A percentile compares a stretch with the other conserved stretches of the same genome.
Evolutionary conservation across 2,113 vertebrate species (phyloP).

Genomic region (Hepsetus odoe): DNA sequence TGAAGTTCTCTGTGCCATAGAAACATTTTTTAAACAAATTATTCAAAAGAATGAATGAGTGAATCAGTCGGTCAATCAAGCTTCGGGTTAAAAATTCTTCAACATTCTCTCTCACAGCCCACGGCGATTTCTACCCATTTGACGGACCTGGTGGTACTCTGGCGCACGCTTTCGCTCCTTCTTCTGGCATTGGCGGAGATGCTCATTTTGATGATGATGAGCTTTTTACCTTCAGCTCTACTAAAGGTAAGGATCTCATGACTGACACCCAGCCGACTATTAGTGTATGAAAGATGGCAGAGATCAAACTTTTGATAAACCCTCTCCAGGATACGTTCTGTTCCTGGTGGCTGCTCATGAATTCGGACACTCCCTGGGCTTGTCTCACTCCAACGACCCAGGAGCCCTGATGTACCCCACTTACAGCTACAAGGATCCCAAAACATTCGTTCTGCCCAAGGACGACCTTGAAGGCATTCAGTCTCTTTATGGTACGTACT

Average conservation of each 20-base stretch:
- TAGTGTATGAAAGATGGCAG: background rate
- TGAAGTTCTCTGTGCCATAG: too few species aligned
- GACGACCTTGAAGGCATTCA: constrained; percentile 94
- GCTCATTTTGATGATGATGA: constrained; percentile 90
- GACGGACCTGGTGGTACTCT: constrained; percentile 75
- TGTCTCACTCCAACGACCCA: constrained; percentile 84
- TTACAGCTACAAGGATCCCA: constrained; percentile 79
- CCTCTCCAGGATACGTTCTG: constrained; percentile 79
- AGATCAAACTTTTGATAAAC: background rate
- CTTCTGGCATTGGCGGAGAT: constrained; percentile 78
- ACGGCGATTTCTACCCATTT: constrained; percentile 61
- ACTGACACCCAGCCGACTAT: background rate
- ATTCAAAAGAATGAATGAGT: too few species aligned
- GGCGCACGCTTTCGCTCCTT: constrained; percentile 85
- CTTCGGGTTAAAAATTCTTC: background rate
- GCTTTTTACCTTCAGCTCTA: constrained; percentile 69
- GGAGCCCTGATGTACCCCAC: constrained; percentile 89
- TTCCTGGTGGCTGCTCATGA: constrained; percentile 93
- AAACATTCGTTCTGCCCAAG: constrained; percentile 77
- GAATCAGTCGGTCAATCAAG: too few species aligned
- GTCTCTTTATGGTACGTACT: constrained; percentile 84
- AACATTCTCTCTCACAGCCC: background rate
- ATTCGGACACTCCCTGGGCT: constrained; percentile 91
- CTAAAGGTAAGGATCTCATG: constrained; percentile 53
- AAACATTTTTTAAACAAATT: too few species aligned